Percentiles rank a stretch among this genome's conserved stretches.
Evolutionary conservation across 1,140 invertebrate genomes (phyloP).

Genomic region (Drosophila virilis): DNA sequence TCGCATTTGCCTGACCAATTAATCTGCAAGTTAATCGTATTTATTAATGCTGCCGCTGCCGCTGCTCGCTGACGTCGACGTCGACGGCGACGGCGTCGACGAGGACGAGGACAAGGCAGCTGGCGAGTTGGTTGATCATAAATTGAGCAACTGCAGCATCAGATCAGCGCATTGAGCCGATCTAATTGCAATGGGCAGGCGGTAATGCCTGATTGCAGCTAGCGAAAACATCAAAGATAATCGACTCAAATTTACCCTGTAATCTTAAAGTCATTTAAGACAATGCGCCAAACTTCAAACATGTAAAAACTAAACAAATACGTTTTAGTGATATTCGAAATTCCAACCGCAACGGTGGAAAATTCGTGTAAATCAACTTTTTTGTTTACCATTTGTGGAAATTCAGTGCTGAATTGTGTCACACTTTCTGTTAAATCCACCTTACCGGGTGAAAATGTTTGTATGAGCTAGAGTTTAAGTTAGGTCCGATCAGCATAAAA

Average conservation of each 20-base stretch:
- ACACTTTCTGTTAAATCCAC: too few relatives aligned
- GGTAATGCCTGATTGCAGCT: neutral
- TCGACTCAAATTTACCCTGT: neutral
- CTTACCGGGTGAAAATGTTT: too few relatives aligned
- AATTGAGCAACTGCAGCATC: slow-evolving; percentile 5
- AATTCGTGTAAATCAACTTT: too few relatives aligned
- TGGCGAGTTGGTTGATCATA: neutral
- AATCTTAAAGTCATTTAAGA: neutral
- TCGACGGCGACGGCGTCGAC: neutral
- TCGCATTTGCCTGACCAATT: slow-evolving; percentile 60
- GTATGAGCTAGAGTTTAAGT: too few relatives aligned
- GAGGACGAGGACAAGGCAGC: neutral
- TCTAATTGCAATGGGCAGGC: slow-evolving; percentile 1
- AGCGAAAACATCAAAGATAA: neutral
- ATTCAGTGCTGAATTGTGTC: too few relatives aligned
- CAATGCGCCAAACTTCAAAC: too few relatives aligned
- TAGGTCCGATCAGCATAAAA: too few relatives aligned
- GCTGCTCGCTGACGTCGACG: neutral
- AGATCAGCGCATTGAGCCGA: slow-evolving; percentile 25
- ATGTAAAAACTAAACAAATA: too few relatives aligned
- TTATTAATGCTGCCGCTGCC: slow-evolving; percentile 48
- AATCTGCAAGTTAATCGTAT: slow-evolving; percentile 76
- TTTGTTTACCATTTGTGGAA: too few relatives aligned
- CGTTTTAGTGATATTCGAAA: too few relatives aligned
- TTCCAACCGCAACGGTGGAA: too few relatives aligned